A percentile compares a stretch with the other conserved stretches of the same genome.
phyloP scores from a whole-genome alignment of 2,113 vertebrate genomes.

The Urocolius indicus region DNA sequence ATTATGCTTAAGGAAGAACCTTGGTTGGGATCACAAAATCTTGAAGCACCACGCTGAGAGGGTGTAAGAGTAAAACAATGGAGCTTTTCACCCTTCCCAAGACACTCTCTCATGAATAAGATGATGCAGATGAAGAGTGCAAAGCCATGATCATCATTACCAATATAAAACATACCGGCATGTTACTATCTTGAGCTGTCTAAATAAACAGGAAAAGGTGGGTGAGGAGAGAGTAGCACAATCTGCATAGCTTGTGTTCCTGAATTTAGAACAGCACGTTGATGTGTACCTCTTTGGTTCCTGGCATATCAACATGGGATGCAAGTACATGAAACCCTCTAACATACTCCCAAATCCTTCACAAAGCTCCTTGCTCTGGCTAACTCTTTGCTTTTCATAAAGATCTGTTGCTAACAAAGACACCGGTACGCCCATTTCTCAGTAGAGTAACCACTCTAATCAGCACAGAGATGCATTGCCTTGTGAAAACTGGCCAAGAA shows the following conservation, averaged over 20 bases:
- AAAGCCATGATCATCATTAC: background rate
- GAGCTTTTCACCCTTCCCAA: background rate
- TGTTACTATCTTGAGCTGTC: background rate
- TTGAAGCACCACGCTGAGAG: background rate
- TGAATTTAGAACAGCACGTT: constrained; percentile 6
- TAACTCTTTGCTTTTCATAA: background rate
- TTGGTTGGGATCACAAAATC: background rate
- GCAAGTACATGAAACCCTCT: background rate
- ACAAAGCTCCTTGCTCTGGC: background rate
- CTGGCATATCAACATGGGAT: background rate
- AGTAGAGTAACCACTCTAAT: background rate
- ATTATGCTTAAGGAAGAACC: background rate
- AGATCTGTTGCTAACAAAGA: background rate
- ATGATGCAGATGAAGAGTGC: background rate
- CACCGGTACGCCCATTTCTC: background rate
- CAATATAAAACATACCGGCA: background rate
- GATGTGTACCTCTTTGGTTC: background rate
- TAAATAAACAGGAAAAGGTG: constrained; percentile 37
- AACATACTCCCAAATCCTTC: background rate
- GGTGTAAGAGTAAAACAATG: background rate
- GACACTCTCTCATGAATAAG: background rate
- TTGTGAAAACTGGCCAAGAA: background rate
- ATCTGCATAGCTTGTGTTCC: background rate
- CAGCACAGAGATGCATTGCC: background rate
- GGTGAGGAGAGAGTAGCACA: background rate